Base-by-base conservation (phyloP, 2,888 invertebrate genomes). In the Fabriciana adippe region DNA sequence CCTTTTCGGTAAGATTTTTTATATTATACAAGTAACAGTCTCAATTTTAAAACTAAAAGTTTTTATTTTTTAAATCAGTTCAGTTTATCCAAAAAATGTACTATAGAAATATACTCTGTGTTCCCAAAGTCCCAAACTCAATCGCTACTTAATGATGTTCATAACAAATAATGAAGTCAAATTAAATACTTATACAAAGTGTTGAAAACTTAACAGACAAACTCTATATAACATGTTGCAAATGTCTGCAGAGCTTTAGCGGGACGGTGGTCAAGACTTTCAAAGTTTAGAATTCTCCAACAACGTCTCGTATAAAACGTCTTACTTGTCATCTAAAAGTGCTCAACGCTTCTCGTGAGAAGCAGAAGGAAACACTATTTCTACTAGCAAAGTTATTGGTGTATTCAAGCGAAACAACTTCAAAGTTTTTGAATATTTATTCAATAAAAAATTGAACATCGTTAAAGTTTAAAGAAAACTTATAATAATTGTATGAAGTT, bases 301-400 rank as follows among this genome's bases (percentile, higher is more conserved):
- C 35, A 41, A 65, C 14, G 21, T 50, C 56, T 41, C 41, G 50
- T 60, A 60, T 54, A 68, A 64, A 64, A 64, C 50, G 61, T 48
- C 61, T 41, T 18, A 62, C 53, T 62, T 62, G 69, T 69, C 69
- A 66, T 69, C 62, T 69, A 62, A 66, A 66, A 66, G 54, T 2
- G 57, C 54, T 69, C 62, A 69, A 57, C 69, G 41, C 48, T 66
- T 59, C 48, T 31, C 26, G 55, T 64, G 21, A 50, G 51, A 41
- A 26, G 48, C 64, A 64, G 65, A 54, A 53, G 59, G 31, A 56
- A 45, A 41, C 48, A 18, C 45, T 60, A 60, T 60, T 48, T 60
- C 51, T 11, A 57, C 54, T 54, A 47, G 53, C 45, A 16, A 53
- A 53, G 26, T 57, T 65, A 13, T 35, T 65, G 57, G 47, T 54